Conservation (phyloP, 2,888 invertebrate species). For the Pseudoips prasinana region DNA sequence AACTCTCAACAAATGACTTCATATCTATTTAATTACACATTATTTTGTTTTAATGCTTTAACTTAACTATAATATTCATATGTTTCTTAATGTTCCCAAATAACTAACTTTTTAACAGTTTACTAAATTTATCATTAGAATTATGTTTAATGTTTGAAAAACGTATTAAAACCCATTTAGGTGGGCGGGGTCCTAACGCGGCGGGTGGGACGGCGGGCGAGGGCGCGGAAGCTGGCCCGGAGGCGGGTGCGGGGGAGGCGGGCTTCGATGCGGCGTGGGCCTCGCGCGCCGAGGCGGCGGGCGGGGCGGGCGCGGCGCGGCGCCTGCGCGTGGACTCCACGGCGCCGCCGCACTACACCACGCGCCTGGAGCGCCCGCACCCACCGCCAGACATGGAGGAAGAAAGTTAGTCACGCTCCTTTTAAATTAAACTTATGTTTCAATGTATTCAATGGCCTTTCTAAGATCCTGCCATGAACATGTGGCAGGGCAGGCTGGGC, state of each 20-base stretch:
- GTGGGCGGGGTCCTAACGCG: neutral
- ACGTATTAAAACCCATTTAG: too few relatives aligned
- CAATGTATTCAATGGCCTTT: too few relatives aligned
- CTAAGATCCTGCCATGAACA: too few relatives aligned
- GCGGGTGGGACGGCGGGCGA: neutral
- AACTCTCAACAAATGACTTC: too few relatives aligned
- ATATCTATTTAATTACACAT: too few relatives aligned
- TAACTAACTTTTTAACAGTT: too few relatives aligned
- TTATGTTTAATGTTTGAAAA: too few relatives aligned
- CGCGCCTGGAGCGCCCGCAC: constrained; percentile 51
- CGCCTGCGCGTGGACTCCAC: constrained; percentile 65
- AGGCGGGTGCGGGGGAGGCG: constrained; percentile 38
- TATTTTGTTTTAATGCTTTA: too few relatives aligned
- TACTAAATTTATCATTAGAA: too few relatives aligned
- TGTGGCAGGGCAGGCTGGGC: too few relatives aligned
- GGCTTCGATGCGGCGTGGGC: constrained; percentile 63
- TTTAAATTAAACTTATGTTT: neutral
- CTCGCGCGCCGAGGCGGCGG: constrained; percentile 41
- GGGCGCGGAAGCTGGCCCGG: constrained; percentile 23
- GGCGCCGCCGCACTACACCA: constrained; percentile 54
- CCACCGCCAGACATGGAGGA: constrained; percentile 20
- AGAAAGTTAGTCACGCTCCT: constrained; percentile 17
- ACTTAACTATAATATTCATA: too few relatives aligned
- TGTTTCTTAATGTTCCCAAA: too few relatives aligned
- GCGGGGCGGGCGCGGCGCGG: constrained; percentile 44